Percentiles rank a stretch among this genome's conserved stretches.
Evolutionary conservation across 2,113 vertebrate genomes (phyloP).

Genomic region (Mugil cephalus): DNA sequence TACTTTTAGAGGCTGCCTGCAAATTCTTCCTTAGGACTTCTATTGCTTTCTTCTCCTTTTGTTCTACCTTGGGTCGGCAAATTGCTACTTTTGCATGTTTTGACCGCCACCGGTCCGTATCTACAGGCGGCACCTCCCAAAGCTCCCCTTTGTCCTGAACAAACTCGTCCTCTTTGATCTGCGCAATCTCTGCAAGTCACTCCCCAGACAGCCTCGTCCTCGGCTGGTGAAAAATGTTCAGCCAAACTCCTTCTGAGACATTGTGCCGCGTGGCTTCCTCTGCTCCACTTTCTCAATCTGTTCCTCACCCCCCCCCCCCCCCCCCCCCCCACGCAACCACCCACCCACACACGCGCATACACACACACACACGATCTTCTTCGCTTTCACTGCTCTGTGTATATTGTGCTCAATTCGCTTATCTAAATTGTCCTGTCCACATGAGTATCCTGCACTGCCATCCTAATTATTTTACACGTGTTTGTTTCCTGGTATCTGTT

Average conservation of each 20-base stretch:
- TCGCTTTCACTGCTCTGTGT: background rate
- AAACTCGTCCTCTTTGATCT: conserved; percentile 35
- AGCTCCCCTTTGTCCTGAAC: conserved; percentile 36
- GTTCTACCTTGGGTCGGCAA: background rate
- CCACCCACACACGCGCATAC: too few relatives aligned
- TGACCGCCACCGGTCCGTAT: background rate
- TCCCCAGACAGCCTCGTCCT: conserved; percentile 25
- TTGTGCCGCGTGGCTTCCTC: conserved; percentile 51
- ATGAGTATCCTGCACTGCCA: background rate
- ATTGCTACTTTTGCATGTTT: conserved; percentile 5
- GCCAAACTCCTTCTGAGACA: conserved; percentile 59
- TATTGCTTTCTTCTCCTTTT: background rate
- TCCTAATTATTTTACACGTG: conserved; percentile 7
- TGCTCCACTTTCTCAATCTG: conserved; percentile 71
- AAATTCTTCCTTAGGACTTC: conserved; percentile 2
- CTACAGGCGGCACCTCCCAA: conserved; percentile 14
- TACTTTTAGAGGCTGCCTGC: conserved; percentile 10
- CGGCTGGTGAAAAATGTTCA: conserved; percentile 31
- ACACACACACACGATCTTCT: conserved; percentile 4
- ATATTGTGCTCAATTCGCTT: background rate
- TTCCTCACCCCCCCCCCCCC: conserved; percentile 28
- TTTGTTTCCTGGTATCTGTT: background rate
- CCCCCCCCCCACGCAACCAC: conserved; percentile 5
- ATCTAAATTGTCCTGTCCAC: conserved; percentile 1
- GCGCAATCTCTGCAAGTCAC: conserved; percentile 38